Evolutionary conservation across 2,113 vertebrate genomes (phyloP), one percentile per base, ranked within the genome.

Genomic region (Hyperoodon ampullatus): DNA sequence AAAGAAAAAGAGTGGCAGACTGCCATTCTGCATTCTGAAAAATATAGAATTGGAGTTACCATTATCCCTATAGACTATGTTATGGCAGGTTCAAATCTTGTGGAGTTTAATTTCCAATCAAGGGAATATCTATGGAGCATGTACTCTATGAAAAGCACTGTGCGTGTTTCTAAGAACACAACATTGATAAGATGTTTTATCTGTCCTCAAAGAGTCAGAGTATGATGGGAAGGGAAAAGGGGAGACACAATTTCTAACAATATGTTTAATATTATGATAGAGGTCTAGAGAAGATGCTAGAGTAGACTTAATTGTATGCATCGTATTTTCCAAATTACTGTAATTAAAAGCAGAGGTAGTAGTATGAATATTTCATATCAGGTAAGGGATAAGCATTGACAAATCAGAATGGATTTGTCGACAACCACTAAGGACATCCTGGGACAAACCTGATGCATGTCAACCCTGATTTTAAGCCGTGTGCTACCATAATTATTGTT

Each of bases 401-500:
- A 35, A 61, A 39, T 55, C 30, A 55, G 26, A 83, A 53, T 61
- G 26, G 10, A 75, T 30, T 9, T 70, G 18, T 1, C 1, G 6
- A 88, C 18, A 71, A 71, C 6, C 2, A 39, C 19, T 58, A 53
- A 65, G 33, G n/a, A 8, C 8, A 33, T 85, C 11, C 1, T 63
- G 6, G 15, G 15, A 3, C 23, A 87, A 88, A 68, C 1, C 5
- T n/a, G 15, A 26, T 12, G 1, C 1, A 0, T 30, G 15, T 65
- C 50, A 75, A 14, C 35, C 19, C 10, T 88, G 4, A 44, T 13
- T 42, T 16, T 61, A 24, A 81, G 42, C 10, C 3, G 23, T 12
- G 42, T 8, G 18, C 30, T n/a, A 39, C 18, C 6, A n/a, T 15
- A 42, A 9, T 21, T 4, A 30, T 10, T 58, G 75, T 75, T 53